A percentile compares a stretch with the other conserved stretches of the same genome.
Conservation (phyloP, 2,888 invertebrate species). For the Tridacna gigas region DNA sequence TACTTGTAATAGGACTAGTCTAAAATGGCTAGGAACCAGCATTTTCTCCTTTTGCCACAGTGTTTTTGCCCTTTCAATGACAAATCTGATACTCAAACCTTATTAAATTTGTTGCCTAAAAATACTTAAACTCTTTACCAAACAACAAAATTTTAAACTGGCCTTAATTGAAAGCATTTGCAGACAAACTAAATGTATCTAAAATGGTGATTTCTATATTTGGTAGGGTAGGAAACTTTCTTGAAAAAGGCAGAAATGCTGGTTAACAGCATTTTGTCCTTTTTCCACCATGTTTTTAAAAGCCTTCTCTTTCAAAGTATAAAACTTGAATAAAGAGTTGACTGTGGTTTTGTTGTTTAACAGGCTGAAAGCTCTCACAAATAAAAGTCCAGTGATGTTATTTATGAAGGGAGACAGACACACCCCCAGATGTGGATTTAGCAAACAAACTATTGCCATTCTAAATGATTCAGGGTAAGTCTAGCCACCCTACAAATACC, state of each 20-base stretch:
- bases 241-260: not conserved
- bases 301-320: not conserved
- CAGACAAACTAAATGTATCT: too few species aligned
- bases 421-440: constrained; percentile 86
- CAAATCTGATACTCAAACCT: too few species aligned
- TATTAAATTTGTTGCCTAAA: too few species aligned
- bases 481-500: not conserved
- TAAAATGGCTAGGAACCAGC: too few species aligned
- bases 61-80: too few species aligned
- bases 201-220: too few species aligned
- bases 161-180: too few species aligned
- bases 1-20: too few species aligned
- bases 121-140: too few species aligned
- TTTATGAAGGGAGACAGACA: constrained; percentile 87
- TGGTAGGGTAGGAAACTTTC: not conserved
- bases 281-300: not conserved
- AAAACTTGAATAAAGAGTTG: not conserved
- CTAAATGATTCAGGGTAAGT: constrained; percentile 87
- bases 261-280: not conserved
- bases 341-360: constrained; percentile 28
- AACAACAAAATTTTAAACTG: too few species aligned
- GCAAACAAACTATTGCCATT: constrained; percentile 91
- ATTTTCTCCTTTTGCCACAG: too few species aligned
- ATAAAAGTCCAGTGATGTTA: constrained; percentile 84
- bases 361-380: constrained; percentile 77